Evolutionary conservation across 2,113 vertebrate genomes (phyloP), one percentile per base, ranked within the genome.

Genomic region (Datnioides undecimradiatus): DNA sequence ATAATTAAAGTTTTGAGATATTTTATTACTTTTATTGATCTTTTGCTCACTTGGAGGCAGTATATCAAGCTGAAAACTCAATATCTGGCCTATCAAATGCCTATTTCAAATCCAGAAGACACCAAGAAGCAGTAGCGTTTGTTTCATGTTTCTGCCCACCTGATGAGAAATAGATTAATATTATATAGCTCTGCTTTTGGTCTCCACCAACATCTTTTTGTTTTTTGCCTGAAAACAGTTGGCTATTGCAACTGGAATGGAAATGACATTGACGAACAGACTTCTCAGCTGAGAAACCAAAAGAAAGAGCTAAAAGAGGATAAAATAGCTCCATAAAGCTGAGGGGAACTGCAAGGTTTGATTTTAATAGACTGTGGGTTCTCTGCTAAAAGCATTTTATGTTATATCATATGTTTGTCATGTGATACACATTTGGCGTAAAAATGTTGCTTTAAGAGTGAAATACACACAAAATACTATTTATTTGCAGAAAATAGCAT

Each of bases 331-430:
- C 21, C 0, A 0, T 21, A 31, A 16, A 33, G 52, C 29, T 51
- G 12, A 16, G 31, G 31, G 41, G 29, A 25, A 33, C 46, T 13
- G 10, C 17, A 5, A n/a, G n/a, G 13, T 78, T 29, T 6, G 9
- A 3, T 54, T 60, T 77, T 33, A 38, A 55, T 40, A 74, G 13
- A 38, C 4, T 27, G 65, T 57, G 11, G n/a, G 38, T 64, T 62
- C 33, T n/a, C 31, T 40, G 48, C 13, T 12, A n/a, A 1, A 14
- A 48, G 40, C 0, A 19, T 16, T 70, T 48, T 8, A 36, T 51
- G 41, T 23, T 36, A 6, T 23, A 12, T 1, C n/a, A n/a, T n/a
- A n/a, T n/a, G n/a, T 1, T 33, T 14, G n/a, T 46, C 49, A 66
- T 33, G 6, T 43, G n/a, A 52, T 70, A 10, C 34, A 14, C n/a